phyloP scores from a whole-genome alignment of 2,888 invertebrate genomes.

The Drosophila tripunctata region DNA sequence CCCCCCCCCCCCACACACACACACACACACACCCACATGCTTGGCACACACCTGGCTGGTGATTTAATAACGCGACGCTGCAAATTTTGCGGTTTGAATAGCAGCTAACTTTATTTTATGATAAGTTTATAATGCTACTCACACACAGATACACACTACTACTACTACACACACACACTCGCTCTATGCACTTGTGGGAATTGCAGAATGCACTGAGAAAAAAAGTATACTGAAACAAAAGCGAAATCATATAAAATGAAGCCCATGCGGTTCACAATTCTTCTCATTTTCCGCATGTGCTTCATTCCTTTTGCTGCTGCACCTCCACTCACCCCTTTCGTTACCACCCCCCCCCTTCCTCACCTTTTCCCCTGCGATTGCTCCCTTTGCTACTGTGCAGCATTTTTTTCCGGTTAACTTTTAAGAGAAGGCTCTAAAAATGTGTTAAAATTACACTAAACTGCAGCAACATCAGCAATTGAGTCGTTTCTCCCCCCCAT shows the following conservation, averaged over 20 bases:
- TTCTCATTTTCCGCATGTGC: background rate
- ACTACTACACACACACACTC: conserved; percentile 1
- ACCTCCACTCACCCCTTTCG: background rate
- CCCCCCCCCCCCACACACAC: conserved; percentile 14
- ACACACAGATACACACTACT: conserved; percentile 13
- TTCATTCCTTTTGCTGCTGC: background rate
- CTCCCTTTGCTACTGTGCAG: background rate
- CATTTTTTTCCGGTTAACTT: conserved; percentile 36
- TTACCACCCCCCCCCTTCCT: too few species aligned
- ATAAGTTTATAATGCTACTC: conserved; percentile 66
- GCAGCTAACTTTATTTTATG: conserved; percentile 69
- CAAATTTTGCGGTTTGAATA: conserved; percentile 70
- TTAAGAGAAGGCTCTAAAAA: conserved; percentile 31
- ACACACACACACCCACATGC: conserved; percentile 3
- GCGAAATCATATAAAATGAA: conserved; percentile 47
- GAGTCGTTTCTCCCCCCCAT: background rate
- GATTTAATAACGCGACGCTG: conserved; percentile 64
- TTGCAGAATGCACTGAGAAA: conserved; percentile 7
- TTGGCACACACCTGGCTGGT: conserved; percentile 36
- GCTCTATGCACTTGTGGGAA: conserved; percentile 25
- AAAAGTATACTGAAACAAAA: conserved; percentile 26
- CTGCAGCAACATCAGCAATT: conserved; percentile 23
- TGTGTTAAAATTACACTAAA: conserved; percentile 52
- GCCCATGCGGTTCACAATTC: conserved; percentile 24
- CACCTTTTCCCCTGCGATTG: background rate